phyloP scores from a whole-genome alignment of 1,140 invertebrate genomes.

The Drosophila setifemur region DNA sequence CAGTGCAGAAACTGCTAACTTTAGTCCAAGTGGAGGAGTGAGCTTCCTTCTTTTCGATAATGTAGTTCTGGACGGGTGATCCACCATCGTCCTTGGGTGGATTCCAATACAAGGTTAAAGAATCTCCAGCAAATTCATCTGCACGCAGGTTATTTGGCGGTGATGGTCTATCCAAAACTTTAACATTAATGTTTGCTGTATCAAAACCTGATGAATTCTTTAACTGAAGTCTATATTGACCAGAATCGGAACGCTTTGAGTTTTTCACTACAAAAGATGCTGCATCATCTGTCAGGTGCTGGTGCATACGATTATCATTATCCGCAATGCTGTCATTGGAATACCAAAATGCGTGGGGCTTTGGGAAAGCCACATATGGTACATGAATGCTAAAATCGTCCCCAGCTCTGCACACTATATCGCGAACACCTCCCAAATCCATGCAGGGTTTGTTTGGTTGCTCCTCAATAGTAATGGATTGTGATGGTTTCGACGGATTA shows the following conservation, averaged over 20 bases:
- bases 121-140: slow-evolving; percentile 97
- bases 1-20: slow-evolving; percentile 95
- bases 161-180: slow-evolving; percentile 94
- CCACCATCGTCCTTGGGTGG: slow-evolving; percentile 98
- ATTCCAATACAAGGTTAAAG: slow-evolving; percentile 97
- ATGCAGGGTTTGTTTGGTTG: slow-evolving; percentile 98
- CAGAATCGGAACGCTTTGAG: slow-evolving; percentile 94
- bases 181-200: slow-evolving; percentile 96
- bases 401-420: slow-evolving; percentile 97
- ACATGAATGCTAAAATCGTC: slow-evolving; percentile 98
- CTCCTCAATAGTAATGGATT: slow-evolving; percentile 93
- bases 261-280: slow-evolving; percentile 96
- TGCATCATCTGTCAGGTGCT: slow-evolving; percentile 93
- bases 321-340: slow-evolving; percentile 90
- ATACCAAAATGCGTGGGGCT: slow-evolving; percentile 96
- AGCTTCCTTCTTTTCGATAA: slow-evolving; percentile 96
- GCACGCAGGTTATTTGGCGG: slow-evolving; percentile 94
- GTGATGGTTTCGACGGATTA: slow-evolving; percentile 94
- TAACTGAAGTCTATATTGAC: slow-evolving; percentile 95
- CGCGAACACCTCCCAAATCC: slow-evolving; percentile 94
- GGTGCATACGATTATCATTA: slow-evolving; percentile 90
- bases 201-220: slow-evolving; percentile 97
- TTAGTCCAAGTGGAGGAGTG: slow-evolving; percentile 92
- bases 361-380: slow-evolving; percentile 96
- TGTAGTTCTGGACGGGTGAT: slow-evolving; percentile 97